Conservation (phyloP, 2,888 invertebrate species). For the Nemoura dubitans region DNA sequence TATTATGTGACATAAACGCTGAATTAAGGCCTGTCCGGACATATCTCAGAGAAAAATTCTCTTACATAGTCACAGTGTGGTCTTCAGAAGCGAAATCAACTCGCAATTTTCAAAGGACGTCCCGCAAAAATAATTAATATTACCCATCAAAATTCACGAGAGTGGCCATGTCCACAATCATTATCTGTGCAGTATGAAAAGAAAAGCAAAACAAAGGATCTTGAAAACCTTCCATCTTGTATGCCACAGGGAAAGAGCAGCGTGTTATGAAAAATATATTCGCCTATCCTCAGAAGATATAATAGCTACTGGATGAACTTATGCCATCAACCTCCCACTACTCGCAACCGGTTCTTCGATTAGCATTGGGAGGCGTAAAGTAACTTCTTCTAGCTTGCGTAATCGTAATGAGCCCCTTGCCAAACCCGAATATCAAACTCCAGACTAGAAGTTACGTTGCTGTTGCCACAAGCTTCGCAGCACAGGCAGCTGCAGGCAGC, state of each 20-base stretch:
- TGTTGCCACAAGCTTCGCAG: background rate
- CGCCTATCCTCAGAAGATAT: background rate
- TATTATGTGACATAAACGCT: conserved; percentile 7
- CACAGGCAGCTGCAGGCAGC: background rate
- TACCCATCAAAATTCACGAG: background rate
- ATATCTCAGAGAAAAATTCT: background rate
- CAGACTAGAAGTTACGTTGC: background rate
- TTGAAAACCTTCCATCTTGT: conserved; percentile 9
- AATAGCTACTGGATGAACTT: conserved; percentile 30
- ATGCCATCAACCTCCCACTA: conserved; percentile 35
- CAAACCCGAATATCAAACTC: conserved; percentile 29
- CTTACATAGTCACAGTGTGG: background rate
- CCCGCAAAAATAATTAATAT: background rate
- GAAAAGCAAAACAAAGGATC: background rate
- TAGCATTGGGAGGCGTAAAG: conserved; percentile 25
- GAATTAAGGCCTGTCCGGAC: background rate
- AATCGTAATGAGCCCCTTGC: conserved; percentile 31
- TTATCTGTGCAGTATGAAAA: background rate
- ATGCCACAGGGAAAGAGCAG: background rate
- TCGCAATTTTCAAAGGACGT: background rate
- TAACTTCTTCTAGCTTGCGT: conserved; percentile 8
- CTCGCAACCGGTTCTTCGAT: conserved; percentile 32
- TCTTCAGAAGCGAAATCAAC: background rate
- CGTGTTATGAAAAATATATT: background rate
- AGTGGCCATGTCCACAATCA: conserved; percentile 12